Percentiles rank a stretch among this genome's conserved stretches.
Conservation (phyloP, 2,113 vertebrate genomes). For the Phoenicopterus ruber region DNA sequence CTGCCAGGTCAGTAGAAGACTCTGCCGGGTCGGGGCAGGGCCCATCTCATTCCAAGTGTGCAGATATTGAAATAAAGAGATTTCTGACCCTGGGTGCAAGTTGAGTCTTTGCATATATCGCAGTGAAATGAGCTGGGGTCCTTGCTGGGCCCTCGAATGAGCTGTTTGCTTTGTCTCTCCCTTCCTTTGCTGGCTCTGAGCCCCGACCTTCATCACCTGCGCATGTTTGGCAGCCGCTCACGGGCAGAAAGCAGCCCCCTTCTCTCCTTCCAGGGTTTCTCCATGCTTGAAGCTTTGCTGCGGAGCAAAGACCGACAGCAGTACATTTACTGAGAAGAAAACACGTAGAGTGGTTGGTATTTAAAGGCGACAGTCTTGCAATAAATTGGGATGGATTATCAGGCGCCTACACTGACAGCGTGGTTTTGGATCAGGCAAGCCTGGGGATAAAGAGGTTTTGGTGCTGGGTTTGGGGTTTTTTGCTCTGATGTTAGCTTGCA, state of each 20-base stretch:
- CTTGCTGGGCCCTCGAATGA: background rate
- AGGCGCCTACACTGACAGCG: background rate
- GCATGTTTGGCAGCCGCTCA: rapidly evolving
- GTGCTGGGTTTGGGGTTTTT: background rate
- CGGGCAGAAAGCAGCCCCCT: background rate
- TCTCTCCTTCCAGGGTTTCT: background rate
- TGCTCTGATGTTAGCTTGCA: background rate
- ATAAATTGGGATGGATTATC: background rate
- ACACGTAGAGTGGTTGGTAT: background rate
- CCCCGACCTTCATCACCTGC: background rate
- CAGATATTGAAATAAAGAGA: background rate
- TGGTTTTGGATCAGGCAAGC: background rate
- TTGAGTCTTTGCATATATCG: background rate
- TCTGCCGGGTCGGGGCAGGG: background rate
- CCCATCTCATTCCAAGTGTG: background rate
- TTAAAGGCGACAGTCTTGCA: background rate
- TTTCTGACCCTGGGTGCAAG: background rate
- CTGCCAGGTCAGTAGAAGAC: background rate
- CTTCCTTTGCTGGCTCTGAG: background rate
- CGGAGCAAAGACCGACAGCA: background rate
- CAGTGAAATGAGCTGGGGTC: background rate
- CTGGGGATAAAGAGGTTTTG: background rate
- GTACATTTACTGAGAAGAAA: background rate
- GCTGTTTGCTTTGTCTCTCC: background rate
- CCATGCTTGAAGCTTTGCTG: background rate